phyloP scores from a whole-genome alignment of 2,888 invertebrate genomes.

The Agelastica alni region DNA sequence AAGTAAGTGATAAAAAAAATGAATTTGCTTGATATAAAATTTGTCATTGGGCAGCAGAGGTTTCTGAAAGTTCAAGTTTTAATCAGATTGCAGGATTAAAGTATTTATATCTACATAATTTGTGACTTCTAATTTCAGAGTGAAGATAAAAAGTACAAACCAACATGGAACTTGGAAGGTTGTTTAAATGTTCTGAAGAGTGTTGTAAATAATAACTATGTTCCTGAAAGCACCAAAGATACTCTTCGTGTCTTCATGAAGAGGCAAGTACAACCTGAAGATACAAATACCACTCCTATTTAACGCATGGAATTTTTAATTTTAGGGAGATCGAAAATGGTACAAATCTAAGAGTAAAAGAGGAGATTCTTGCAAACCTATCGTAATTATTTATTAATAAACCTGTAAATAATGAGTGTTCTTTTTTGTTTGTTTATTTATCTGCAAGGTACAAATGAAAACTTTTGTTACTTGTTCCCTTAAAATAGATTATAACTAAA shows the following conservation, averaged over 20 bases:
- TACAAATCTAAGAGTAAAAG: constrained; percentile 37
- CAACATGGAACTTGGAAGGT: constrained; percentile 67
- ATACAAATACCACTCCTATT: constrained; percentile 7
- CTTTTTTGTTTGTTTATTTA: no score
- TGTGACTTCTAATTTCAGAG: constrained; percentile 61
- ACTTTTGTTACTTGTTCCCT: no score
- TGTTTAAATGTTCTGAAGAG: constrained; percentile 64
- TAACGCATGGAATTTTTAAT: constrained; percentile 26
- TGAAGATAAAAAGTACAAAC: constrained; percentile 68
- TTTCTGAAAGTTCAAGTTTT: no score
- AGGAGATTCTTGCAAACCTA: constrained; percentile 36
- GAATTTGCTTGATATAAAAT: no score
- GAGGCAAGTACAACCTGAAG: constrained; percentile 47
- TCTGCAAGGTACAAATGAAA: no score
- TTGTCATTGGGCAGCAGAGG: no score
- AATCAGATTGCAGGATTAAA: no score
- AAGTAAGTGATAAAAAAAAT: constrained; percentile 59
- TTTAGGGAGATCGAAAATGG: constrained; percentile 41
- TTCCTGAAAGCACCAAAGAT: constrained; percentile 59
- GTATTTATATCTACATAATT: no score
- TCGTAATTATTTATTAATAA: constrained; percentile 15
- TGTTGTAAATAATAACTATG: constrained; percentile 59
- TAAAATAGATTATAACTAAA: no score
- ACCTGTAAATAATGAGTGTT: not conserved
- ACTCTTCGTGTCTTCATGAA: constrained; percentile 61